Conservation (phyloP, 2,113 vertebrate species). For the Ancistrus triradiatus region DNA sequence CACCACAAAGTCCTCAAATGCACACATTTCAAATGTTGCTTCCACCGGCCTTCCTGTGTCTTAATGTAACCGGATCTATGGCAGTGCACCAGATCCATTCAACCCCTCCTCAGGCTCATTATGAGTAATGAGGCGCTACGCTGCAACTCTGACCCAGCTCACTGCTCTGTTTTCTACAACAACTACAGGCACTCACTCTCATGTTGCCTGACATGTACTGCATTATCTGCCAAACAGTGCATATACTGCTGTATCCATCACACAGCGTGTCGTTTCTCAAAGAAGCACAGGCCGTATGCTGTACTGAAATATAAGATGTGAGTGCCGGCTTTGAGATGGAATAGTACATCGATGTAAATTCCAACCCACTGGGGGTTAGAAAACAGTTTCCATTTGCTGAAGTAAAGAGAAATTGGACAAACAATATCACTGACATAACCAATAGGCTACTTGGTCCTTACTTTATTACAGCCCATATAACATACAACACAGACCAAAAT, state of each 20-base stretch:
- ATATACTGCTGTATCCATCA: slow-evolving; percentile 58
- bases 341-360: too few species aligned
- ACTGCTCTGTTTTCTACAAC: slow-evolving; percentile 54
- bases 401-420: too few species aligned
- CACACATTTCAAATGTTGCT: slow-evolving; percentile 38
- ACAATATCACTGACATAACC: too few species aligned
- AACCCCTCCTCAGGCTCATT: slow-evolving; percentile 52
- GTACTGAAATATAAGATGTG: too few species aligned
- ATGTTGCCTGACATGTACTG: slow-evolving; percentile 22
- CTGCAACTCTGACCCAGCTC: slow-evolving; percentile 56
- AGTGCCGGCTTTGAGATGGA: too few species aligned
- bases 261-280: slow-evolving; percentile 45
- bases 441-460: too few species aligned
- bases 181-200: slow-evolving; percentile 47
- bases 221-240: slow-evolving; percentile 47
- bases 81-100: slow-evolving; percentile 57
- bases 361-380: too few species aligned
- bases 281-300: background rate
- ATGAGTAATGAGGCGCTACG: slow-evolving; percentile 67
- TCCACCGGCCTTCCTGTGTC: slow-evolving; percentile 48
- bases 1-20: slow-evolving; percentile 39
- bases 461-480: too few species aligned
- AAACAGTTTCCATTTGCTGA: too few species aligned
- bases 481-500: too few species aligned
- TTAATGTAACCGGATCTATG: slow-evolving; percentile 57